A percentile compares a stretch with the other conserved stretches of the same genome.
Evolutionary conservation across 2,888 invertebrate genomes (phyloP).

Genomic region (Allolobophora icterica): DNA sequence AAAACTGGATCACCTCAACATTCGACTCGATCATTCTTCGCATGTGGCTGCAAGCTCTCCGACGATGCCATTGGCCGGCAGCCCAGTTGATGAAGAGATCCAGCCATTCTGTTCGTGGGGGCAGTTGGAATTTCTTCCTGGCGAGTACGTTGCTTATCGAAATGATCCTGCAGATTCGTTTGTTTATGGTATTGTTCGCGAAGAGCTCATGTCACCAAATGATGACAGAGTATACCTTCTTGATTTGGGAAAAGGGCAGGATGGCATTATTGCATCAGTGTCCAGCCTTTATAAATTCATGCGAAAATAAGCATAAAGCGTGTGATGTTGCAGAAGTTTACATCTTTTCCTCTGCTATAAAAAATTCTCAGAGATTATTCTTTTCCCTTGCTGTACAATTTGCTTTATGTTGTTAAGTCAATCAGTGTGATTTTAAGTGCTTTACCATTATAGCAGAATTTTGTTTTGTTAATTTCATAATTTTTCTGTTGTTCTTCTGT

Average conservation of each 20-base stretch:
- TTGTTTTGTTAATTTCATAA: not conserved
- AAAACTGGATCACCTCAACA: conserved; percentile 44
- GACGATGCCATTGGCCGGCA: conserved; percentile 43
- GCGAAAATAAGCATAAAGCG: conserved; percentile 27
- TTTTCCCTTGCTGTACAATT: not conserved
- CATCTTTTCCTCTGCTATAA: not conserved
- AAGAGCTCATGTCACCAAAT: conserved; percentile 36
- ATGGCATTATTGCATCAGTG: conserved; percentile 38
- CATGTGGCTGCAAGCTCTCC: conserved; percentile 19
- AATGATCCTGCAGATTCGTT: not conserved
- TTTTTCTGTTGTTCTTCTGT: not conserved
- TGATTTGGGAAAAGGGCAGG: conserved; percentile 25
- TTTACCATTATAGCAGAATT: not conserved
- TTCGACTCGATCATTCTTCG: conserved; percentile 40
- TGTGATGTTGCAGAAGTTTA: not conserved
- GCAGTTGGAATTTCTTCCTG: conserved; percentile 28
- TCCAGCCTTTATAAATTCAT: conserved; percentile 36
- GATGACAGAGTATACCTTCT: conserved; percentile 34
- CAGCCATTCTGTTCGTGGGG: conserved; percentile 33
- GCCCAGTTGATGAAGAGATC: conserved; percentile 36
- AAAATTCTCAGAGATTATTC: not conserved
- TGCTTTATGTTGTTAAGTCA: not conserved
- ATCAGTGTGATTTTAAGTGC: not conserved
- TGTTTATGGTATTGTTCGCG: conserved; percentile 34
- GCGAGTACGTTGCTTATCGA: conserved; percentile 44